Percentiles rank a stretch among this genome's conserved stretches.
phyloP scores from a whole-genome alignment of 2,113 vertebrate species.

The Phocoena sinus region DNA sequence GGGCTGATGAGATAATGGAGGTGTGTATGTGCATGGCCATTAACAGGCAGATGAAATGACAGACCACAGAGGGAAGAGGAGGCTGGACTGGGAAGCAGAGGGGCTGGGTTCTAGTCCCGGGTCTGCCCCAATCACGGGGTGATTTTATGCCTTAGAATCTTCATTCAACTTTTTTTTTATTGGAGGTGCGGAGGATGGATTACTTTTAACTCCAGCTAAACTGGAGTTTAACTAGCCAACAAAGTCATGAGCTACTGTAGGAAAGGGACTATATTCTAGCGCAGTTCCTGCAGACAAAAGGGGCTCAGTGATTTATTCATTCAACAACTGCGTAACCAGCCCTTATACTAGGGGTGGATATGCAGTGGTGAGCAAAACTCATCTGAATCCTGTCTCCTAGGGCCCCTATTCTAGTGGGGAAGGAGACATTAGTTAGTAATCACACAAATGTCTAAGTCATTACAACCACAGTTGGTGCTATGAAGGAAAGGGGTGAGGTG shows the following conservation, averaged over 20 bases:
- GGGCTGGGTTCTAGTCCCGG: not conserved
- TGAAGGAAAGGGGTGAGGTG: not conserved
- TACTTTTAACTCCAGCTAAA: not conserved
- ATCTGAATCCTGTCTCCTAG: not conserved
- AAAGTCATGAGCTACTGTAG: not conserved
- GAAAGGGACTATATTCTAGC: not conserved
- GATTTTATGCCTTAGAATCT: not conserved
- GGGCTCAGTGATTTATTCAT: not conserved
- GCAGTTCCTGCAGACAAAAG: not conserved
- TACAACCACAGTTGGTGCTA: not conserved
- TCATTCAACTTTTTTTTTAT: not conserved
- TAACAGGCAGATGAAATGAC: conserved; percentile 26
- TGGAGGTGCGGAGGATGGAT: not conserved
- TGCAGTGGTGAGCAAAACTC: not conserved
- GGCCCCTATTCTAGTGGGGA: not conserved
- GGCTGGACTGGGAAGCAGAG: not conserved
- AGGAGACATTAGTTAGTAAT: not conserved
- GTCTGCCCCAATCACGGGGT: not conserved
- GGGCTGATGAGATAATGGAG: conserved; percentile 46
- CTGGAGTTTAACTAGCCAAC: not conserved
- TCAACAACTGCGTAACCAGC: not conserved
- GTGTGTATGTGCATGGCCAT: not conserved
- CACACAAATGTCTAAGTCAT: not conserved
- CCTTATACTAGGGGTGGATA: too few species aligned
- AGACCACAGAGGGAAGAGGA: not conserved